Base-by-base conservation (phyloP, 2,113 vertebrate genomes). In the Haliaeetus leucogaster region DNA sequence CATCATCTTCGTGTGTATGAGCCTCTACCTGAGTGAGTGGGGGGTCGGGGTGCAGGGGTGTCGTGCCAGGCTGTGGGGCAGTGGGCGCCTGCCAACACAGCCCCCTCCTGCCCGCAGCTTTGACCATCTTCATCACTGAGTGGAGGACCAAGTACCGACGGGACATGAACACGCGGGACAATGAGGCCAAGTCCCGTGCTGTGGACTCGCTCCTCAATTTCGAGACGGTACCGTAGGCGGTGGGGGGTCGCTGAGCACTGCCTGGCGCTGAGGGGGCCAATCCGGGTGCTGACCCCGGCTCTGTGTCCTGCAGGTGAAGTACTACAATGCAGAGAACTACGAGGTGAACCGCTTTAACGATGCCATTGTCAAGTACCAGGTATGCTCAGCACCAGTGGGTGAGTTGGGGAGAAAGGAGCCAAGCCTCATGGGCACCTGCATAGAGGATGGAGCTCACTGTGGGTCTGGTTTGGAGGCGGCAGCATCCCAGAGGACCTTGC, bases 201-300 rank as follows among this genome's bases (percentile, higher is more conserved):
- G 99, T 99, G 96, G 99, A 99, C 95, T 99, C 99, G 0, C 98
- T 99, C 89, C 98, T 99, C 11, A 99, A 99, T 98, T 99, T 99
- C 2, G 99, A 99, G 98, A 99, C 99, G 98, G 99, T 99, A 98
- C 71, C 4, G 1, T 43, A 26, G 74, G 40, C 1, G 5, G 18
- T 23, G 43, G 53, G 11, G 40, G 18, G 7, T 42, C 2, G 3
- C 36, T 42, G 82, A 58, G 47, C 8, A 14, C 38, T 52, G 16
- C 34, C 9, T 12, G 14, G 43, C 3, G 1, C 50, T 36, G 30
- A 3, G 2, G 25, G 21, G 20, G 30, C 19, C 10, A 17, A 17
- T 45, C 30, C 1, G 3, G 47, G 23, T 5, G 6, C 86, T 94
- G 76, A 93, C 19, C 36, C n/a, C 2, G 1, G 12, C 79, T 74